Evolutionary conservation across 2,797 vertebrate species (phyloP), one percentile per base, ranked within the genome.

Genomic region (Erethizon dorsatum): DNA sequence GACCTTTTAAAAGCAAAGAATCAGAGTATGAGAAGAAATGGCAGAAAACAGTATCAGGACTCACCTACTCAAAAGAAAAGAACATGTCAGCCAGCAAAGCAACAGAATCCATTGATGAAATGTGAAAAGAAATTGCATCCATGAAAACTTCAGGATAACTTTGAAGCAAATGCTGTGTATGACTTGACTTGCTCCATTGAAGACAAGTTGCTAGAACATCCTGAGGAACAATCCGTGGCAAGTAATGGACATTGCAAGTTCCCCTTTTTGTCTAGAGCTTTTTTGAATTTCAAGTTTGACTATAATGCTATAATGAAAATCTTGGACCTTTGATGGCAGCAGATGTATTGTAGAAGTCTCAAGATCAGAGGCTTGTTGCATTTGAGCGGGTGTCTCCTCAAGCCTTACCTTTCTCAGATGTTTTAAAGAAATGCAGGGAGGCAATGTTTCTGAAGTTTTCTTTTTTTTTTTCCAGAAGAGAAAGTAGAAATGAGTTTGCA

Each of bases 231-330:
- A 56, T 98, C 98, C 83, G 20, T 98, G 87, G 92, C 98, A 86
- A 99, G 98, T 96, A 99, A 98, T 88, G 99, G 98, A 97, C 99
- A 99, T 97, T 98, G 97, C 88, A 99, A 99, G 87, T 98, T 98
- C 69, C 96, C 98, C 41, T 98, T 99, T 89, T 99, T 99, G 93
- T 99, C 99, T 88, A 99, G 98, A 98, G 98, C 99, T 95, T 99
- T 99, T 98, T 98, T 99, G 97, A 99, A 98, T 98, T 99, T 99
- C 98, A 99, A 98, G 98, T 99, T 99, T 94, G 99, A 99, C 98
- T 98, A 98, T 96, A 99, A 99, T 83, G 99, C 99, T 98, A 99
- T 99, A 98, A 99, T 99, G 99, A 99, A 99, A 98, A 99, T 98
- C 98, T 99, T 99, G 96, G 99, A 99, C 97, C 97, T 98, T 91